Evolutionary conservation across 2,888 invertebrate species (phyloP).

Genomic region (Pollenia labialis): DNA sequence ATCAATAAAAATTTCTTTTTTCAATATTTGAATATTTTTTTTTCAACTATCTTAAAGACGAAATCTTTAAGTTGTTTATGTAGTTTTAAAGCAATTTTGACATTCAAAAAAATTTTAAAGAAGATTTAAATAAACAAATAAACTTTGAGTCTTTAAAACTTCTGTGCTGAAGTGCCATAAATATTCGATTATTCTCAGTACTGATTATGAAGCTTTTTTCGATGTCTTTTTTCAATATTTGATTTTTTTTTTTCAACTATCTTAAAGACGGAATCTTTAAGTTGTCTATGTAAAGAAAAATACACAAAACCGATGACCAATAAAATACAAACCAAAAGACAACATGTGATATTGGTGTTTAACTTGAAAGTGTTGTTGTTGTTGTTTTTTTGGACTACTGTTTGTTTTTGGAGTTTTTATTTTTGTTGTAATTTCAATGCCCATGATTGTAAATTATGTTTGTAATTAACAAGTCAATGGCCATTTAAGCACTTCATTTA

Average conservation of each 20-base stretch:
- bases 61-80: slow-evolving; percentile 6
- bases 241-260: slow-evolving; percentile 2
- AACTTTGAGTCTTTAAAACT: slow-evolving; percentile 4
- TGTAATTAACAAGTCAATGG: slow-evolving; percentile 52
- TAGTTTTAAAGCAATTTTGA: no score
- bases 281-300: not conserved
- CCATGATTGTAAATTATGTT: slow-evolving; percentile 44
- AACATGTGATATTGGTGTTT: slow-evolving; percentile 19
- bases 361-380: slow-evolving; percentile 23
- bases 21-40: slow-evolving; percentile 8
- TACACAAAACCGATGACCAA: not conserved
- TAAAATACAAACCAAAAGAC: slow-evolving; percentile 7
- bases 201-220: slow-evolving; percentile 33
- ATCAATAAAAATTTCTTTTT: not conserved
- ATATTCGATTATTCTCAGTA: slow-evolving; percentile 22
- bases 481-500: slow-evolving; percentile 51
- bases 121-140: not conserved
- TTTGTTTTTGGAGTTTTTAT: not conserved
- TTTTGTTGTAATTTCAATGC: not conserved
- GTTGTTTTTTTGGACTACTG: not conserved
- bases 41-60: slow-evolving; percentile 21
- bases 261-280: slow-evolving; percentile 18
- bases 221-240: slow-evolving; percentile 6
- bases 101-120: no score
- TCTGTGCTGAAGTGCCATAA: slow-evolving; percentile 12